Percentiles rank a stretch among this genome's conserved stretches.
phyloP scores from a whole-genome alignment of 1,140 invertebrate species.

The Atopsyche davidsoni region DNA sequence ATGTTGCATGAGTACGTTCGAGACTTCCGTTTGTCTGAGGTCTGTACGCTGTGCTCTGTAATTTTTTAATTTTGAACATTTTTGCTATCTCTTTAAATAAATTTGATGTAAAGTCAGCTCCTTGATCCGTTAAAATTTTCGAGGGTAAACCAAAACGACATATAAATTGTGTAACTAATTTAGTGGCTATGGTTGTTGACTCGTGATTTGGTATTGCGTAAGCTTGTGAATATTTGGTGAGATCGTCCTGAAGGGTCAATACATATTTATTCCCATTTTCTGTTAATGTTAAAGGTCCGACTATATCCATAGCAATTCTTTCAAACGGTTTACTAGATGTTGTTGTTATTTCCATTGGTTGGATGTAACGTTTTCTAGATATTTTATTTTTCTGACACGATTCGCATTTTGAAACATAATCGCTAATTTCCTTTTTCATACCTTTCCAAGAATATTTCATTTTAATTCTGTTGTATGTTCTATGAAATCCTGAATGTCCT shows the following conservation, averaged over 20 bases:
- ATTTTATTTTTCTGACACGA: conserved; percentile 33
- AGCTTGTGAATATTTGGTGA: conserved; percentile 34
- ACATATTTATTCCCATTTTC: conserved; percentile 30
- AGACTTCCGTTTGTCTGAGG: no score
- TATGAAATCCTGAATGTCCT: conserved; percentile 31
- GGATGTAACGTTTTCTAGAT: conserved; percentile 24
- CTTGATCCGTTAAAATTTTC: no score
- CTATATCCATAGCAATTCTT: conserved; percentile 32
- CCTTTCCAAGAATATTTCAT: conserved; percentile 29
- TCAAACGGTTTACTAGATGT: conserved; percentile 31
- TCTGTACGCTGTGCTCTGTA: no score
- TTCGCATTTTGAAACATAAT: conserved; percentile 32
- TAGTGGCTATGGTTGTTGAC: conserved; percentile 32
- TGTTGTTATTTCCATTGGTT: conserved; percentile 34
- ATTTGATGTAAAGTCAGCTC: no score
- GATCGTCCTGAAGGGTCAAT: conserved; percentile 34
- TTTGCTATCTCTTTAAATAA: conserved; percentile 17
- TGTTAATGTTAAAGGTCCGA: conserved; percentile 32
- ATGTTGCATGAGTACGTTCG: no score
- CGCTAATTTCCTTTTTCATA: conserved; percentile 32
- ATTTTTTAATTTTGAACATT: conserved; percentile 29
- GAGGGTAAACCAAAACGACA: no score
- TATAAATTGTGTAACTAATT: no score
- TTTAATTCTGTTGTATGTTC: conserved; percentile 32
- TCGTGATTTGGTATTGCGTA: conserved; percentile 32